A percentile compares a stretch with the other conserved stretches of the same genome.
phyloP scores from a whole-genome alignment of 2,888 invertebrate species.

The Ectemnius continuus region DNA sequence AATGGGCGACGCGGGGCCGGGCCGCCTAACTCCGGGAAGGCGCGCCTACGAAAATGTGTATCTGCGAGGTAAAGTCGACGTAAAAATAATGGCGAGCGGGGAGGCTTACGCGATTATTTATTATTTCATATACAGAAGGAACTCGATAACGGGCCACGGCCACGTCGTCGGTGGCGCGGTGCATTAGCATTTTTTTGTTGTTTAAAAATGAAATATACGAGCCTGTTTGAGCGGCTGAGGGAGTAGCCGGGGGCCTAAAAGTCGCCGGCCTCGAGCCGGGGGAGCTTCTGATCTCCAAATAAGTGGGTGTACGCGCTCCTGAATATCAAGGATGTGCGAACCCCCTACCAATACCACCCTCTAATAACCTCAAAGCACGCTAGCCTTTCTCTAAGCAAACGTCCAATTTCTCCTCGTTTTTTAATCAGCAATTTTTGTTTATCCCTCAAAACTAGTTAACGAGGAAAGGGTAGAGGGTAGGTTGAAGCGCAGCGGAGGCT shows the following conservation, averaged over 20 bases:
- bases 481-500: background rate
- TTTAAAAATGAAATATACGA: constrained; percentile 78
- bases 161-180: constrained; percentile 31
- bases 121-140: constrained; percentile 71
- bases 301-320: constrained; percentile 75
- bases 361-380: constrained; percentile 3
- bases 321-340: constrained; percentile 73
- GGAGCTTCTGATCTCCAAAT: constrained; percentile 75
- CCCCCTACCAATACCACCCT: constrained; percentile 2
- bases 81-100: constrained; percentile 66
- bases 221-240: constrained; percentile 55
- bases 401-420: background rate
- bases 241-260: constrained; percentile 54
- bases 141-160: constrained; percentile 69
- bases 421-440: constrained; percentile 13
- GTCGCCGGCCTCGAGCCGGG: constrained; percentile 59
- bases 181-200: constrained; percentile 78
- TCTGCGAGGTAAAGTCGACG: constrained; percentile 67
- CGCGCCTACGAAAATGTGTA: constrained; percentile 51
- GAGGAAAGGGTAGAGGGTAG: background rate
- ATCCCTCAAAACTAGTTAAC: constrained; percentile 1
- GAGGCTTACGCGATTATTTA: constrained; percentile 73
- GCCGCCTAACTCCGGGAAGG: constrained; percentile 49
- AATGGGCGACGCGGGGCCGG: constrained; percentile 44
- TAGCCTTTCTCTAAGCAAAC: background rate